Evolutionary conservation across 92 coral and sea anemone species (phyloP).

Genomic region (Palythoa heliodiscus): DNA sequence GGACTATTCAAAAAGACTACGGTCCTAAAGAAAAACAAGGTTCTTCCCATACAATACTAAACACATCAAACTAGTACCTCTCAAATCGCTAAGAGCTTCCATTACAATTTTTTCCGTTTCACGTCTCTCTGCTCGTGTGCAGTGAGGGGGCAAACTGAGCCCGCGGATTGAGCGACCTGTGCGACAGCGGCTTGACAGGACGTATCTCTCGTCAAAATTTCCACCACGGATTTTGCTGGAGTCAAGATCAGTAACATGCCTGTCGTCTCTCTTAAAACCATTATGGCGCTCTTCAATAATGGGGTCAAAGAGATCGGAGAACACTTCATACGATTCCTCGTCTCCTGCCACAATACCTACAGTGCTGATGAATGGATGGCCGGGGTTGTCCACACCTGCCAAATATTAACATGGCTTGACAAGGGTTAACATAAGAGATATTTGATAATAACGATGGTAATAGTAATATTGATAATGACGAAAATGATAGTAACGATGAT

Average conservation of each 20-base stretch:
- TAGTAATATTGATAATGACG: too few relatives aligned
- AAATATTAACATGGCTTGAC: too few relatives aligned
- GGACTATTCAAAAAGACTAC: background rate
- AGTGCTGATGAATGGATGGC: constrained; percentile 91
- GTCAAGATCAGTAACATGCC: constrained; percentile 85
- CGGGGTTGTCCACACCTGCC: constrained; percentile 94
- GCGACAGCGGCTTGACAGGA: constrained; percentile 89
- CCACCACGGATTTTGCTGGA: constrained; percentile 83
- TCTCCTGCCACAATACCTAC: constrained; percentile 97
- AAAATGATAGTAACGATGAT: background rate
- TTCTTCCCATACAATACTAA: background rate
- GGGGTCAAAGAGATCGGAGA: constrained; percentile 92
- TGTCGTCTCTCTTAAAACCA: constrained; percentile 83
- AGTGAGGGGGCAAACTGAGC: constrained; percentile 90
- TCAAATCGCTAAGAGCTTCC: constrained; percentile 81
- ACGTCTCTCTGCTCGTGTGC: constrained; percentile 94
- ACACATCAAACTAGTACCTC: constrained; percentile 50
- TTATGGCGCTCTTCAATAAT: constrained; percentile 92
- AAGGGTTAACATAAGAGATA: too few relatives aligned
- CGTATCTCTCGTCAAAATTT: constrained; percentile 81
- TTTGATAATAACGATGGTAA: constrained; percentile 22
- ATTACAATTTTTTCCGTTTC: constrained; percentile 81
- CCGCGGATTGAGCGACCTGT: constrained; percentile 92
- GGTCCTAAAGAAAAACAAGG: background rate
- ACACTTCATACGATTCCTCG: constrained; percentile 80